These are phyloP conservation scores for Panonychus citri DNA, from an alignment of 1,140 invertebrate species.

Conservation along the genomic window DNA sequence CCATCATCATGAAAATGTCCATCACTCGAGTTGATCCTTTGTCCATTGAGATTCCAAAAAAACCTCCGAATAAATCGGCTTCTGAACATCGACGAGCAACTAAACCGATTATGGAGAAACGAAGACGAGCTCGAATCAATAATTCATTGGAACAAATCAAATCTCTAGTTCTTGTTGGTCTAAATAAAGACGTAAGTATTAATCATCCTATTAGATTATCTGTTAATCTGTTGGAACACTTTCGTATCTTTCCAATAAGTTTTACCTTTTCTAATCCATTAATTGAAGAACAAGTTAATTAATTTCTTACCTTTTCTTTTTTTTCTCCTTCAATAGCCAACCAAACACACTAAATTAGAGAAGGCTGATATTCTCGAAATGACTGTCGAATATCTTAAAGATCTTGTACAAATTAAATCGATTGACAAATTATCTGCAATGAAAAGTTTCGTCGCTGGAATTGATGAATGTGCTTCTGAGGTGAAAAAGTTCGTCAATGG, in stretches of 20 bases:
- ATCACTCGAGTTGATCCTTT: not conserved
- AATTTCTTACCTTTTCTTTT: not conserved
- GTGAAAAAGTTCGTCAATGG: constrained; percentile 32
- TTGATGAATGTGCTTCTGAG: constrained; percentile 61
- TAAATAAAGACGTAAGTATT: constrained; percentile 22
- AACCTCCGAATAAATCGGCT: constrained; percentile 1
- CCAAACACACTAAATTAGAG: constrained; percentile 47
- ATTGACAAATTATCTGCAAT: constrained; percentile 21
- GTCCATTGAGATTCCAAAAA: constrained; percentile 3
- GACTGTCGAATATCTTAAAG: constrained; percentile 63
- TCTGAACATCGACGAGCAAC: constrained; percentile 1
- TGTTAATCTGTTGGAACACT: not conserved
- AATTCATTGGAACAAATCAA: constrained; percentile 77
- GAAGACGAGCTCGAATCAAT: constrained; percentile 74
- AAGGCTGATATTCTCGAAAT: constrained; percentile 90
- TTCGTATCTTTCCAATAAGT: not conserved
- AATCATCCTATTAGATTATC: not conserved
- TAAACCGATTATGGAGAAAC: constrained; percentile 75
- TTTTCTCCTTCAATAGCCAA: not conserved
- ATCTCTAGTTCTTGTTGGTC: constrained; percentile 47
- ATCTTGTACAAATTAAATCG: constrained; percentile 23
- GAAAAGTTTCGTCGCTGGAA: constrained; percentile 56
- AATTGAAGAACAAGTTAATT: not conserved
- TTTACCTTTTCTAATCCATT: not conserved
- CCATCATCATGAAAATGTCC: not conserved